Evolutionary conservation across 2,797 vertebrate species (phyloP), one percentile per base, ranked within the genome.

Genomic region (Poliocrania exsul): DNA sequence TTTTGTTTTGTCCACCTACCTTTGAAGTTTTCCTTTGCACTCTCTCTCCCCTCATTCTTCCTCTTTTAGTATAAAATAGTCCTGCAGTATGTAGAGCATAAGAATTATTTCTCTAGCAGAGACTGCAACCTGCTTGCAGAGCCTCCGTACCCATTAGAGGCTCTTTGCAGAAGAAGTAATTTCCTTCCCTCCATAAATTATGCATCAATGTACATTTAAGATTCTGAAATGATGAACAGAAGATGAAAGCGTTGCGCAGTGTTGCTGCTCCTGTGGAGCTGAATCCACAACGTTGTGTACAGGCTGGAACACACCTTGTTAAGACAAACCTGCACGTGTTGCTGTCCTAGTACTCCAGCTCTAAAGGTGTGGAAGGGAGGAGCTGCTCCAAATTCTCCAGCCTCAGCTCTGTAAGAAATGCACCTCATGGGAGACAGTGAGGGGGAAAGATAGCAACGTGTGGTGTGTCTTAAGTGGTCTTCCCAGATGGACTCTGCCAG

Each of bases 101-200:
- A 94, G 82, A 96, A 95, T 91, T 14, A 46, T 90, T 93, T 94
- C 70, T 82, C 16, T 31, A 89, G 78, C 86, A 95, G 78, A 74
- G 78, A 23, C 93, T 83, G 79, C 73, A 94, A 82, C 93, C 91
- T 95, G 92, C 91, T 90, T 58, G 71, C 56, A 6, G 56, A 95
- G 77, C 93, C 92, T 94, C 65, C 53, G 46, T 97, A 65, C 51
- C 95, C 93, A 94, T 96, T 96, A 97, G 90, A 82, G 72, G 81
- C 87, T 96, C 91, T 95, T 97, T 94, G 82, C 88, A 94, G 92
- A 95, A 90, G 89, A 94, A 95, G 94, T 83, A 80, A 96, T 97
- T 96, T 97, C 91, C 95, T 95, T 84, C 65, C 95, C n/a, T 42
- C 57, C 91, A 96, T 97, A 97, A 97, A 96, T 97, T 96, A 97